These are phyloP conservation scores for Strix uralensis DNA, from an alignment of 2,113 vertebrate genomes.

Conservation along the genomic window DNA sequence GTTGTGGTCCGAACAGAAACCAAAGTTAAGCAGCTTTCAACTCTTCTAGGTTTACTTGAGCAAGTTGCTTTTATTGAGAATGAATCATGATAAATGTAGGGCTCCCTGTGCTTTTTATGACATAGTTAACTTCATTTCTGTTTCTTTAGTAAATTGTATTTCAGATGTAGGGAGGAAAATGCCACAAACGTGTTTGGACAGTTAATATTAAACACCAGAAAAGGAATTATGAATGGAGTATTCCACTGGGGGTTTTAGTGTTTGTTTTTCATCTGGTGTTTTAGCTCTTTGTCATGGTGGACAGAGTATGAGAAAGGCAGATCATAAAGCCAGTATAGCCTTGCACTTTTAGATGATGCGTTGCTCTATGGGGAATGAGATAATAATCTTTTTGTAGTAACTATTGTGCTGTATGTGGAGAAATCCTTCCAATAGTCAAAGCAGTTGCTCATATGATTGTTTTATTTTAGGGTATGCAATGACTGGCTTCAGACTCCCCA, in stretches of 20 bases:
- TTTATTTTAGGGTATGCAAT: conserved; percentile 69
- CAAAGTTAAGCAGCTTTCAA: background rate
- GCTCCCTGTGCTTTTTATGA: background rate
- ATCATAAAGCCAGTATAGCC: background rate
- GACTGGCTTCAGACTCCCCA: conserved; percentile 62
- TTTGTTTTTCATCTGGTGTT: background rate
- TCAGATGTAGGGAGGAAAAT: background rate
- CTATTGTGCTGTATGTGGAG: background rate
- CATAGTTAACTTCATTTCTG: background rate
- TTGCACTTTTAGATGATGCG: background rate
- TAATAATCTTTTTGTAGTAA: background rate
- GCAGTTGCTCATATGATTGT: background rate
- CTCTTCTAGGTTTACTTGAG: background rate
- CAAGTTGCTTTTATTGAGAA: background rate
- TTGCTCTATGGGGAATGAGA: background rate
- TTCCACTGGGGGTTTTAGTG: background rate
- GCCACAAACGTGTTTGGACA: background rate
- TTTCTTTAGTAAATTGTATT: background rate
- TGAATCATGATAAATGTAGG: background rate
- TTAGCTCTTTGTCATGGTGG: background rate
- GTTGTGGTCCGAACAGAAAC: background rate
- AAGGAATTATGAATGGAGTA: fast-evolving
- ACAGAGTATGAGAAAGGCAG: background rate
- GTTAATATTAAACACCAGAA: background rate
- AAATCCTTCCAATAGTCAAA: background rate